These are phyloP conservation scores for Bubo blakistoni DNA, from an alignment of 2,113 vertebrate genomes.

Conservation along the genomic window DNA sequence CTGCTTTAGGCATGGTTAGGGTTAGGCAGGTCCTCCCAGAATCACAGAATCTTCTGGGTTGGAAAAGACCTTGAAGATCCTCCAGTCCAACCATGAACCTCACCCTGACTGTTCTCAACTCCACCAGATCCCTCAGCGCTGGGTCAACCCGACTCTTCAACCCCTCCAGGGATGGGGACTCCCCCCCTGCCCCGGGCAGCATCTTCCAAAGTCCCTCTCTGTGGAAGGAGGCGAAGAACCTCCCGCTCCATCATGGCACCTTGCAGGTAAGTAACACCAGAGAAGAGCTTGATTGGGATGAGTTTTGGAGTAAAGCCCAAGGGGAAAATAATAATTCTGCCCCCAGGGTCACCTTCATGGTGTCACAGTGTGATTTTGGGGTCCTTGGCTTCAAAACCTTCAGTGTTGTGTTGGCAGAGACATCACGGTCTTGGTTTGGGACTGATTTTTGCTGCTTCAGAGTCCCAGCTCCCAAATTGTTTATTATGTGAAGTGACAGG, in stretches of 20 bases:
- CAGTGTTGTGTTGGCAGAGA: too few species aligned
- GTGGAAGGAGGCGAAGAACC: not conserved
- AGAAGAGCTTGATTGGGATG: not conserved
- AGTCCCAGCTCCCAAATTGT: not conserved
- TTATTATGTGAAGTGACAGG: rapidly evolving
- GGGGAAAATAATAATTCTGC: not conserved
- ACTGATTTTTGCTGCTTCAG: not conserved
- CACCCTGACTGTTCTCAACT: too few species aligned
- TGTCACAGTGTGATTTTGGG: not conserved
- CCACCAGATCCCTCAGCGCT: too few species aligned
- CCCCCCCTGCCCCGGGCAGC: too few species aligned
- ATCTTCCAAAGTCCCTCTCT: not conserved
- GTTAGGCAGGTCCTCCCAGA: not conserved
- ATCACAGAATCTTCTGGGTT: too few species aligned
- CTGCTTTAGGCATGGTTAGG: too few species aligned
- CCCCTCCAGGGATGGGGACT: too few species aligned
- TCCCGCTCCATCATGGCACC: rapidly evolving
- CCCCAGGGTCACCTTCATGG: not conserved
- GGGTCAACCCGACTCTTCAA: too few species aligned
- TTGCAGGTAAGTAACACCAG: not conserved
- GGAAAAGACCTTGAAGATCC: too few species aligned
- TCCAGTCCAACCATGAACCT: too few species aligned
- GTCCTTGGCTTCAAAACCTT: not conserved
- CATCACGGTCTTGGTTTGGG: not conserved
- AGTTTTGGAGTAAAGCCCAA: not conserved